Conservation (phyloP, 92 coral and sea anemone species). For the Paramuricea clavata region DNA sequence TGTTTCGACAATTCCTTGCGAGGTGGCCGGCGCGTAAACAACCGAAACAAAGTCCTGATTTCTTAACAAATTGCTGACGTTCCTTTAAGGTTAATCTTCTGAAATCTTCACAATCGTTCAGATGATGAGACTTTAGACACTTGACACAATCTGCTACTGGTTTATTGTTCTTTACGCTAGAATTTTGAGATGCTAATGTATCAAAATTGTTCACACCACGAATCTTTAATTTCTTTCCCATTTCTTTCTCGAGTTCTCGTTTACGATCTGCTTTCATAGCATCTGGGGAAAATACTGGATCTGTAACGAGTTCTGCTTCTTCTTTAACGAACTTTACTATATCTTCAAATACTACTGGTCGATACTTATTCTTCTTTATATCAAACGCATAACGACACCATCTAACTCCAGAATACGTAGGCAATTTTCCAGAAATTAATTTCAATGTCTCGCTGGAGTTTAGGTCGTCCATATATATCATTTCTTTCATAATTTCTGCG, state of each 20-base stretch:
- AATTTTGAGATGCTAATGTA: neutral
- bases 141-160: neutral
- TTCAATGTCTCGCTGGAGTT: conserved; percentile 26
- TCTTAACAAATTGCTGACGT: neutral
- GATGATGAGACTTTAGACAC: neutral
- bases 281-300: conserved; percentile 64
- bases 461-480: conserved; percentile 41
- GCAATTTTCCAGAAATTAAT: conserved; percentile 30
- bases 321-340: conserved; percentile 53
- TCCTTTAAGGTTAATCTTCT: neutral
- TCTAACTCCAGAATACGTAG: conserved; percentile 51
- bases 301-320: conserved; percentile 58
- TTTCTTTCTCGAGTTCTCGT: conserved; percentile 8
- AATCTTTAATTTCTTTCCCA: neutral
- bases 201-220: neutral
- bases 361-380: conserved; percentile 6
- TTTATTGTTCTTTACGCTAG: neutral
- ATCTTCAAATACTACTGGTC: conserved; percentile 28
- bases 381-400: conserved; percentile 62
- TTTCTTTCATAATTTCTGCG: conserved; percentile 41
- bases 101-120: neutral
- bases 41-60: no score
- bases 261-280: conserved; percentile 2
- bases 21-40: no score
- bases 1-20: no score